Percentiles rank a stretch among this genome's conserved stretches.
Evolutionary conservation across 1,140 invertebrate genomes (phyloP).

Genomic region (Drosophila yakuba): DNA sequence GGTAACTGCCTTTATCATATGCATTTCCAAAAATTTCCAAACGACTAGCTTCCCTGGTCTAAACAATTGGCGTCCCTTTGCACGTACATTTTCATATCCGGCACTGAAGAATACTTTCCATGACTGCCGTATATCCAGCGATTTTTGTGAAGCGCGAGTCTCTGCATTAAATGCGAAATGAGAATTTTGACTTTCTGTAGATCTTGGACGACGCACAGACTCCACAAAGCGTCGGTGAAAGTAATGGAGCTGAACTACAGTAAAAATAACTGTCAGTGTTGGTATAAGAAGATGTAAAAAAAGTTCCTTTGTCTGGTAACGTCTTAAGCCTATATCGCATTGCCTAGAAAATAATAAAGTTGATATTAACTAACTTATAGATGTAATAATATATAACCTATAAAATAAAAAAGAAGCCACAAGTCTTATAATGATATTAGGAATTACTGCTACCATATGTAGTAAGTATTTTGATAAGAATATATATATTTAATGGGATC

Average conservation of each 20-base stretch:
- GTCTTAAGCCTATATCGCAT: slow-evolving; percentile 95
- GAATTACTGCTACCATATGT: no score
- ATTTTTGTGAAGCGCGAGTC: background rate
- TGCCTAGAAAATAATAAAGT: slow-evolving; percentile 86
- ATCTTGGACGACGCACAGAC: slow-evolving; percentile 50
- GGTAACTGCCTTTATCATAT: slow-evolving; percentile 95
- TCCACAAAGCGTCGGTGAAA: slow-evolving; percentile 90
- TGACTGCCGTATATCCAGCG: slow-evolving; percentile 7
- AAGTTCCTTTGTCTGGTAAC: slow-evolving; percentile 93
- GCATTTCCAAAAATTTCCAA: slow-evolving; percentile 95
- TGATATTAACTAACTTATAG: no score
- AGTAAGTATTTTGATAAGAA: no score
- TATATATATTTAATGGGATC: no score
- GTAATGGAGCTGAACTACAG: slow-evolving; percentile 98
- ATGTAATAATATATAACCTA: no score
- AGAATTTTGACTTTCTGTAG: background rate
- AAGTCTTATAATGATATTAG: no score
- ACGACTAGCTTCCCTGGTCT: slow-evolving; percentile 52
- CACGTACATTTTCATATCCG: slow-evolving; percentile 20
- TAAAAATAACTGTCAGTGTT: slow-evolving; percentile 96
- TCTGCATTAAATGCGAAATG: background rate
- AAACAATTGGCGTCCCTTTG: slow-evolving; percentile 40
- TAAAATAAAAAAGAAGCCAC: no score
- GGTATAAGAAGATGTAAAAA: slow-evolving; percentile 96
- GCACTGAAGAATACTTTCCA: slow-evolving; percentile 40